A percentile compares a stretch with the other conserved stretches of the same genome.
Conservation (phyloP, 2,797 vertebrate species). For the Phalanger gymnotis region DNA sequence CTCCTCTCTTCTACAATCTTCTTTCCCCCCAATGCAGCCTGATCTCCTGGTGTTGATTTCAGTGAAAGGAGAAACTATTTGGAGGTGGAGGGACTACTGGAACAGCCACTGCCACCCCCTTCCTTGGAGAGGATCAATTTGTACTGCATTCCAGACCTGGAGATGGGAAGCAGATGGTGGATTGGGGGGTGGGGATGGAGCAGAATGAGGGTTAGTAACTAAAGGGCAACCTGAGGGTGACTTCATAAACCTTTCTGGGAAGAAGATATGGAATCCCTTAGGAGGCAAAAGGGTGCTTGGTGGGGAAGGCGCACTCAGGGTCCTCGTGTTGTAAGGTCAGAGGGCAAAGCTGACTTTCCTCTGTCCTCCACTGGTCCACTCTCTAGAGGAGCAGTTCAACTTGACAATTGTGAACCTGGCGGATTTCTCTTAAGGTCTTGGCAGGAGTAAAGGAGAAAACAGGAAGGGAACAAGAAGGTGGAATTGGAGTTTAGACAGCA, state of each 20-base stretch:
- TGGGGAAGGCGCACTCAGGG: not conserved
- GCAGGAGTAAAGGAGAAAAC: not conserved
- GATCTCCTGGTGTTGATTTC: conserved; percentile 45
- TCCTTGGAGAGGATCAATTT: conserved; percentile 59
- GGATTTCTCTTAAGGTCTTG: not conserved
- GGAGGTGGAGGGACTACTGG: not conserved
- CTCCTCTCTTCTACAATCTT: not conserved
- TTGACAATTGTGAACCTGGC: not conserved
- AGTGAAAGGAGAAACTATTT: conserved; percentile 57
- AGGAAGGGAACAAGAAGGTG: not conserved
- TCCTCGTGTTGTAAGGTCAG: not conserved
- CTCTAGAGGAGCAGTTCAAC: not conserved
- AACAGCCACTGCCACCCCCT: conserved; percentile 16
- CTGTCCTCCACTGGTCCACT: not conserved
- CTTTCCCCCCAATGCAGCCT: not conserved
- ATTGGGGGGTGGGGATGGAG: not conserved
- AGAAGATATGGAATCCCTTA: not conserved
- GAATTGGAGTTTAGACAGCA: not conserved
- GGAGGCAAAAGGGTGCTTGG: too few relatives aligned
- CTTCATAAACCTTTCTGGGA: not conserved
- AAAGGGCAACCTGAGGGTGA: not conserved
- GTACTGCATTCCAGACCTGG: conserved; percentile 77
- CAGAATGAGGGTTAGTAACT: not conserved
- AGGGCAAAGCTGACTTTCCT: not conserved
- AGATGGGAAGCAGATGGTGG: conserved; percentile 76